Conservation (phyloP, 2,888 invertebrate species). For the Busseola fusca region DNA sequence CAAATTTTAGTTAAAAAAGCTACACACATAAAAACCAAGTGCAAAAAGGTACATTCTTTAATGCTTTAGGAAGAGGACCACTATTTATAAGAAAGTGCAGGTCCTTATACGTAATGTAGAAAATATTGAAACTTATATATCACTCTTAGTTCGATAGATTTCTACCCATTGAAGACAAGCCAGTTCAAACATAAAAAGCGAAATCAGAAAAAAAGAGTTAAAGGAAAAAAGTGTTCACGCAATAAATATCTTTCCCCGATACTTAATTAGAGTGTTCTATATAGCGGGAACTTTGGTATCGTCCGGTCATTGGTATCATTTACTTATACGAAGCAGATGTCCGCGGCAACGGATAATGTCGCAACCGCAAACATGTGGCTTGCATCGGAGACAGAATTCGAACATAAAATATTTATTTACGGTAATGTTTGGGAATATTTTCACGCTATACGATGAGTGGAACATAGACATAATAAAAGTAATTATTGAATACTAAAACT, state of each 20-base stretch:
- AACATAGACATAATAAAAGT: no score
- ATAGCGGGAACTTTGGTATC: slow-evolving; percentile 52
- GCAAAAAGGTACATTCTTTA: not conserved
- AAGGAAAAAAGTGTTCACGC: not conserved
- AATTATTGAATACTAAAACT: slow-evolving; percentile 1
- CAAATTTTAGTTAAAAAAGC: not conserved
- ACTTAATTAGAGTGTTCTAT: slow-evolving; percentile 55
- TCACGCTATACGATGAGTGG: slow-evolving; percentile 29
- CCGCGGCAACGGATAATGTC: slow-evolving; percentile 57
- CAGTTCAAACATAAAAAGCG: not conserved
- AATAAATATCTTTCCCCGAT: slow-evolving; percentile 34
- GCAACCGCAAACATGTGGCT: slow-evolving; percentile 71
- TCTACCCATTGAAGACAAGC: not conserved
- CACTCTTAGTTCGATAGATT: not conserved
- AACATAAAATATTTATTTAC: slow-evolving; percentile 60
- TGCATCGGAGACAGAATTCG: slow-evolving; percentile 61
- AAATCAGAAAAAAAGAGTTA: not conserved
- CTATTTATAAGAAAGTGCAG: not conserved
- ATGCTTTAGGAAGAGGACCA: not conserved
- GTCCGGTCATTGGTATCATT: slow-evolving; percentile 63
- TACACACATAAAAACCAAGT: not conserved
- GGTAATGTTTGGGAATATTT: slow-evolving; percentile 57
- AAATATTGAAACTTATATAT: not conserved
- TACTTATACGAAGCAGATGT: slow-evolving; percentile 69
- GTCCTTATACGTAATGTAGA: not conserved